Evolutionary conservation across 2,888 invertebrate species (phyloP).

Genomic region (Torymus aiolomorphi): DNA sequence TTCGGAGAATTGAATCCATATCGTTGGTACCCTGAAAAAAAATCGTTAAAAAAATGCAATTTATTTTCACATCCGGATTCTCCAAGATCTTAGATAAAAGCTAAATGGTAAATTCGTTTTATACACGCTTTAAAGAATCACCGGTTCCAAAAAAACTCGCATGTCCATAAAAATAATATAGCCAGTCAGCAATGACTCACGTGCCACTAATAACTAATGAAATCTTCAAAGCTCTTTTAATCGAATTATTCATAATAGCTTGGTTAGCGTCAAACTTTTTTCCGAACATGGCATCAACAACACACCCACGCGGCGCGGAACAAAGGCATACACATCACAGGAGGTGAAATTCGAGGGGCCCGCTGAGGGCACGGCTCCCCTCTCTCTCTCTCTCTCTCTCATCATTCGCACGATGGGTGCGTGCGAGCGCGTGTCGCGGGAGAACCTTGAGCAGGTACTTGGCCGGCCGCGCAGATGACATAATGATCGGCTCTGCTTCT

Average conservation of each 20-base stretch:
- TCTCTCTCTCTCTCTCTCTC: no score
- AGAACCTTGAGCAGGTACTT: slow-evolving; percentile 42
- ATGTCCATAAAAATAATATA: no score
- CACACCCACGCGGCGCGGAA: no score
- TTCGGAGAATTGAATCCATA: no score
- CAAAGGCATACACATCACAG: neutral
- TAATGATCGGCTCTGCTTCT: slow-evolving; percentile 18
- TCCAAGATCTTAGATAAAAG: neutral
- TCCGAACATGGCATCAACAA: no score
- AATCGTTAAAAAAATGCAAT: no score
- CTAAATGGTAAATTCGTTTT: neutral
- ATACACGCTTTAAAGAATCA: no score
- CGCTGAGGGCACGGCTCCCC: neutral
- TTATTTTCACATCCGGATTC: no score
- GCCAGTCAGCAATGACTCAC: neutral
- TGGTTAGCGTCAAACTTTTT: neutral
- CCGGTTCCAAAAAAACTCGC: no score
- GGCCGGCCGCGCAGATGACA: slow-evolving; percentile 20
- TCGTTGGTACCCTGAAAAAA: no score
- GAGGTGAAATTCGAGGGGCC: slow-evolving; percentile 24
- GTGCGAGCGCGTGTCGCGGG: neutral
- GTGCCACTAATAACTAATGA: no score
- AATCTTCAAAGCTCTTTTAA: neutral
- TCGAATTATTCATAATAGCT: neutral
- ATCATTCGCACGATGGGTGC: no score